Evolutionary conservation across 2,888 invertebrate genomes (phyloP).

Genomic region (Odontocolon sp.): DNA sequence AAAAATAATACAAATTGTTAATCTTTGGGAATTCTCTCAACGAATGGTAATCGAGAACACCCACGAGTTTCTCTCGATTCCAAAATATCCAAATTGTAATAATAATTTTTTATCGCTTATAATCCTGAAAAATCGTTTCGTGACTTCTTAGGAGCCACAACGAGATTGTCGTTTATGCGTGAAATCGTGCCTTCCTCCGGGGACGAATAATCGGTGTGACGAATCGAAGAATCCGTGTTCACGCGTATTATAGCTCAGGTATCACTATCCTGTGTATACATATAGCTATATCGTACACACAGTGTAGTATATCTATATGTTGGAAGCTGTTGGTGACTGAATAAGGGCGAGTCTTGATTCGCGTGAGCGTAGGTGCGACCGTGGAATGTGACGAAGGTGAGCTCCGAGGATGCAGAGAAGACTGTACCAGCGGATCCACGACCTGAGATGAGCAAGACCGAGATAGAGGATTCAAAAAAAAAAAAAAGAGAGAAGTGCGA

Average conservation of each 20-base stretch:
- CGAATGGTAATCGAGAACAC: slow-evolving; percentile 1
- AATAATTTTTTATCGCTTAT: background rate
- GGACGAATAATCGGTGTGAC: slow-evolving; percentile 53
- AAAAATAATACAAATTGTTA: background rate
- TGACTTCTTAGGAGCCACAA: background rate
- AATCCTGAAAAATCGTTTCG: background rate
- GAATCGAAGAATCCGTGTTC: slow-evolving; percentile 55
- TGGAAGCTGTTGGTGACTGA: slow-evolving; percentile 22
- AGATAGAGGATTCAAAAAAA: slow-evolving; percentile 16
- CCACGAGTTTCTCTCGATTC: slow-evolving; percentile 28
- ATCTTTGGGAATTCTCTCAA: background rate
- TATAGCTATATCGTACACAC: slow-evolving; percentile 8
- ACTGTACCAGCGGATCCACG: slow-evolving; percentile 15
- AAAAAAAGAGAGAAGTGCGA: slow-evolving; percentile 3
- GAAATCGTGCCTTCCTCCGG: slow-evolving; percentile 49
- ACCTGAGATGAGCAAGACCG: slow-evolving; percentile 20
- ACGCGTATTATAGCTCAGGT: slow-evolving; percentile 50
- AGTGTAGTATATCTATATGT: background rate
- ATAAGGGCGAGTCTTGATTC: slow-evolving; percentile 46
- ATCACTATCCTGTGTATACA: slow-evolving; percentile 24
- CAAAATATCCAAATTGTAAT: slow-evolving; percentile 22
- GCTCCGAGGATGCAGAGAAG: slow-evolving; percentile 27
- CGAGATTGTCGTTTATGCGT: slow-evolving; percentile 14
- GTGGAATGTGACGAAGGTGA: slow-evolving; percentile 57
- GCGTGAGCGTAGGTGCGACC: slow-evolving; percentile 57